Base-by-base conservation (phyloP, 2,888 invertebrate genomes). In the Eucera pruinosa region DNA sequence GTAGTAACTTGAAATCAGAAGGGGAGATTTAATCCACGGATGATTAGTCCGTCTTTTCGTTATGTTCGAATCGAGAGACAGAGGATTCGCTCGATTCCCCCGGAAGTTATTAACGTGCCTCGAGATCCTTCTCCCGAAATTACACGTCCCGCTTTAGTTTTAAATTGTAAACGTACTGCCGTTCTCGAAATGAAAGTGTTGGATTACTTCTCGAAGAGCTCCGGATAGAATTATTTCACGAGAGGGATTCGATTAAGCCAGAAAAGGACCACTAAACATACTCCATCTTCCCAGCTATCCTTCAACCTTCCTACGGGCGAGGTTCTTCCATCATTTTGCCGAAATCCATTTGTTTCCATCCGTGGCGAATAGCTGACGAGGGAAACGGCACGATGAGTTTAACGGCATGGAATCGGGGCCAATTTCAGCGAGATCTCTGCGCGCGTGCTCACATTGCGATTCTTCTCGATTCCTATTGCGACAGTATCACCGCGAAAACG, bases 321-420 rank as follows among this genome's bases (percentile, higher is more conserved):
- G 11, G 27, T 60, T 47, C 54, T 62, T 48, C 61, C 43, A 67
- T 67, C 72, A 60, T 72, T 69, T 61, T 23, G 25, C 48, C 36
- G 52, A 66, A 62, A 68, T 55, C 71, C 82, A 81, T 80, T 77
- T 67, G 61, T 82, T 74, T 80, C 64, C 33, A 48, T 55, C 55
- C 36, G 47, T 23, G 20, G 47, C 6, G 66, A 23, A 25, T 36
- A 7, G 20, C 52, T 23, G 61, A 20, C 66, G 62, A 55, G 70
- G 75, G 60, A 77, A 77, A 58, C 61, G 58, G 58, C 55, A 54
- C 67, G 69, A 62, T 39, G 55, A 72, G 54, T 60, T 78, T 61
- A 78, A 83, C 73, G 48, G 78, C 36, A 54, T 48, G 70, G 76
- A 83, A 81, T 73, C 61, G 27, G 25, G 50, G 78, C 61, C 78